phyloP scores from a whole-genome alignment of 2,797 vertebrate species.

The Eupleurogrammus muticus region DNA sequence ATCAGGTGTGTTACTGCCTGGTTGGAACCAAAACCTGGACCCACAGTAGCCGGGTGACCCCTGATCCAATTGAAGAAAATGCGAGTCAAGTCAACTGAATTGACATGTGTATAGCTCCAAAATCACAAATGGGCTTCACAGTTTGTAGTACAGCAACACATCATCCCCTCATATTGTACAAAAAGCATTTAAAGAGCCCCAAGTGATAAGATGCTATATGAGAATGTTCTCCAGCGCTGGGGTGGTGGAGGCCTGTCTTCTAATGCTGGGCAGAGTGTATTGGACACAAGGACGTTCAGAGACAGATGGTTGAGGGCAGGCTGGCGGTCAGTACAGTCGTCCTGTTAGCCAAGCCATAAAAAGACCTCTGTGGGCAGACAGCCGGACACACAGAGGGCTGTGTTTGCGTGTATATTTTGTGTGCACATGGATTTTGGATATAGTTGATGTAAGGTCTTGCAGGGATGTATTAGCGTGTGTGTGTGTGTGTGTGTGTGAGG shows the following conservation, averaged over 20 bases:
- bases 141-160: too few species aligned
- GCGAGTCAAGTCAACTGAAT: too few species aligned
- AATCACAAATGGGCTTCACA: too few species aligned
- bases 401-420: constrained; percentile 53
- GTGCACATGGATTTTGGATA: constrained; percentile 42
- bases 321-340: constrained; percentile 63
- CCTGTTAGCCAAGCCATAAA: constrained; percentile 74
- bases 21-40: too few species aligned
- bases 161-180: too few species aligned
- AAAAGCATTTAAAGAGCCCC: too few species aligned
- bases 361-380: constrained; percentile 78
- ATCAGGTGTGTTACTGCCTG: too few species aligned
- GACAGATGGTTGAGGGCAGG: constrained; percentile 65
- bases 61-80: too few species aligned
- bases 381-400: constrained; percentile 59
- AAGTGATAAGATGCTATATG: constrained; percentile 2
- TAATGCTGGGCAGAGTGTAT: constrained; percentile 22
- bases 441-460: constrained; percentile 50
- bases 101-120: too few species aligned
- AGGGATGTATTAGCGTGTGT: constrained; percentile 37
- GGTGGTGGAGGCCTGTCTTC: constrained; percentile 31
- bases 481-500: constrained; percentile 40
- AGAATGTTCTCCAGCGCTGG: constrained; percentile 1
- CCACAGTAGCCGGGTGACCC: too few species aligned
- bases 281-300: constrained; percentile 56